Conservation (phyloP, 1,140 invertebrate species). For the Luehdorfia chinensis region DNA sequence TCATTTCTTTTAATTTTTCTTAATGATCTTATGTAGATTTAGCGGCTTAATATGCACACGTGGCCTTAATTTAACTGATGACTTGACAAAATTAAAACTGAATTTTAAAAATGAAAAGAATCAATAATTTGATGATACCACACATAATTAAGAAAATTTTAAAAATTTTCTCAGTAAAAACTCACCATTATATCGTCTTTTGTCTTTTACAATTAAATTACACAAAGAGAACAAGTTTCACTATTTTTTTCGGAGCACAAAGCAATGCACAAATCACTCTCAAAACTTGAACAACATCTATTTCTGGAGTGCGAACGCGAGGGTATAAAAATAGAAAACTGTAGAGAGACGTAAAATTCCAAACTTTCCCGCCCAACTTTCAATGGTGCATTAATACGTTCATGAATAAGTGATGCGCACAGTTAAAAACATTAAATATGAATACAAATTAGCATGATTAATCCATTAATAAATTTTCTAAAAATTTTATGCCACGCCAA, state of each 20-base stretch:
- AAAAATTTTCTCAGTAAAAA: neutral
- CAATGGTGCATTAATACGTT: conserved; percentile 1
- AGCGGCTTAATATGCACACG: too few species aligned
- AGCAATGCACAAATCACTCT: conserved; percentile 19
- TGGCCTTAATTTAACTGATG: conserved; percentile 11
- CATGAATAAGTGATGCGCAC: neutral
- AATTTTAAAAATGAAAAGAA: too few species aligned
- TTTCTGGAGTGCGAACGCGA: conserved; percentile 57
- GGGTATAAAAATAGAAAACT: conserved; percentile 55
- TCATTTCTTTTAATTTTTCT: too few species aligned
- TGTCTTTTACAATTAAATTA: conserved; percentile 1
- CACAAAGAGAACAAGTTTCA: conserved; percentile 10
- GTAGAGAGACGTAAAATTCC: conserved; percentile 29
- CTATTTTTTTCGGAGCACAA: conserved; percentile 17
- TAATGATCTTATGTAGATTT: too few species aligned
- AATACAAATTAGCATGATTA: too few species aligned
- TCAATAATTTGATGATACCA: too few species aligned
- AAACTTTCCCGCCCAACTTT: conserved; percentile 35
- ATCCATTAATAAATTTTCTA: too few species aligned
- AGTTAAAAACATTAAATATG: too few species aligned
- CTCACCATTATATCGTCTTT: conserved; percentile 20
- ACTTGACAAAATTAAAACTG: conserved; percentile 16
- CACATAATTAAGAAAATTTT: too few species aligned
- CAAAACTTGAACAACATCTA: conserved; percentile 38
- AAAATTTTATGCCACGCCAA: too few species aligned